These are phyloP conservation scores for Choloepus didactylus DNA, from an alignment of 2,797 vertebrate species.

Conservation along the genomic window DNA sequence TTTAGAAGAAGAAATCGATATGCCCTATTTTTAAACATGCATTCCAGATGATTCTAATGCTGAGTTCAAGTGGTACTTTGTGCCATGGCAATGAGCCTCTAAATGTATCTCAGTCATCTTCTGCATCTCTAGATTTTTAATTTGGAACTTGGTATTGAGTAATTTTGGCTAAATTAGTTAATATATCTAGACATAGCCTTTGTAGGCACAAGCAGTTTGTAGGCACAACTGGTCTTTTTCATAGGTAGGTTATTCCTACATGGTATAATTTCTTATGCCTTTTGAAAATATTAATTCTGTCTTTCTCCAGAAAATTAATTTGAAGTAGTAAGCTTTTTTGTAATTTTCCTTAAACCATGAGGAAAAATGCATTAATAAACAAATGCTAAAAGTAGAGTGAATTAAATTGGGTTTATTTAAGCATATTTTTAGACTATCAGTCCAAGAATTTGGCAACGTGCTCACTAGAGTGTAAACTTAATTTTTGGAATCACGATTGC, in stretches of 20 bases:
- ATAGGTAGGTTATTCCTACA: conserved; percentile 24
- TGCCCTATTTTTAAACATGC: background rate
- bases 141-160: background rate
- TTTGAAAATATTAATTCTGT: background rate
- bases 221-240: background rate
- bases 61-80: background rate
- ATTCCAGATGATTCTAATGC: background rate
- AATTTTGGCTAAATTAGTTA: conserved; percentile 38
- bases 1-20: conserved; percentile 3
- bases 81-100: background rate
- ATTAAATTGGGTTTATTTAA: conserved; percentile 52
- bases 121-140: background rate
- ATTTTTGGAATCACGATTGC: conserved; percentile 45
- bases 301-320: conserved; percentile 27
- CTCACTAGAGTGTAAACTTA: background rate
- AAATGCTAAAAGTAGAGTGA: conserved; percentile 42
- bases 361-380: conserved; percentile 20
- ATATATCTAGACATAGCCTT: background rate
- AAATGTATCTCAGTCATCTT: background rate
- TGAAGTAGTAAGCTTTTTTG: background rate
- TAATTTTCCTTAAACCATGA: background rate
- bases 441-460: conserved; percentile 31
- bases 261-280: background rate
- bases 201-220: background rate
- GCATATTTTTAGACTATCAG: conserved; percentile 13